Percentiles rank a stretch among this genome's conserved stretches.
Conservation (phyloP, 1,140 invertebrate species). For the Leptinotarsa defecta region DNA sequence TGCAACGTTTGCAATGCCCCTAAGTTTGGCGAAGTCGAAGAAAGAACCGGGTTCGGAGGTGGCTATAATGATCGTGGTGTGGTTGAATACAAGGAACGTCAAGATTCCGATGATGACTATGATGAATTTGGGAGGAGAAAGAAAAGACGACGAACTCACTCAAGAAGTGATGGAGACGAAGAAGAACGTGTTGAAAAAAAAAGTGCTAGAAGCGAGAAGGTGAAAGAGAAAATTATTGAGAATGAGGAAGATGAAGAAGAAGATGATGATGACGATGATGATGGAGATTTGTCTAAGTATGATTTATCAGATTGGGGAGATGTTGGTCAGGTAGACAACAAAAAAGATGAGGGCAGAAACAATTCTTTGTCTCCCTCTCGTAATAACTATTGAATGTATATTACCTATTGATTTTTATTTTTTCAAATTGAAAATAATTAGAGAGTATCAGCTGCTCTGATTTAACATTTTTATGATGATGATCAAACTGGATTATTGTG, state of each 20-base stretch:
- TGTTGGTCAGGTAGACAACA: constrained; percentile 53
- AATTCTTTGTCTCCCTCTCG: constrained; percentile 44
- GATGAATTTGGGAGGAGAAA: constrained; percentile 94
- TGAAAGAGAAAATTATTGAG: constrained; percentile 52
- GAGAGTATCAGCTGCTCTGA: too few relatives aligned
- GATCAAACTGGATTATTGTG: too few relatives aligned
- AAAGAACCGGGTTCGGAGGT: constrained; percentile 79
- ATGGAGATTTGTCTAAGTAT: constrained; percentile 81
- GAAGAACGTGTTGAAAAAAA: constrained; percentile 49
- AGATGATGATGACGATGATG: constrained; percentile 66
- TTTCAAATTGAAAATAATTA: too few relatives aligned
- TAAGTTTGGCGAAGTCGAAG: constrained; percentile 90
- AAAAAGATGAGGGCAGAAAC: constrained; percentile 37
- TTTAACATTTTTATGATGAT: too few relatives aligned
- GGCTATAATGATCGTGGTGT: constrained; percentile 92
- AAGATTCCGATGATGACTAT: constrained; percentile 88
- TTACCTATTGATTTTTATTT: too few relatives aligned
- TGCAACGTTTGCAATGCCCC: constrained; percentile 99
- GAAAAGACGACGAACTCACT: constrained; percentile 68
- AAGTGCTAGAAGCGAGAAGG: constrained; percentile 42
- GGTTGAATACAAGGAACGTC: constrained; percentile 88
- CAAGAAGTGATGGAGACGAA: constrained; percentile 52
- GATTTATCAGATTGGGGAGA: constrained; percentile 75
- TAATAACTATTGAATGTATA: background rate
- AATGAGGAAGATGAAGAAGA: constrained; percentile 52